A percentile compares a stretch with the other conserved stretches of the same genome.
Evolutionary conservation across 2,113 vertebrate genomes (phyloP).

Genomic region (Triplophysa tibetana): DNA sequence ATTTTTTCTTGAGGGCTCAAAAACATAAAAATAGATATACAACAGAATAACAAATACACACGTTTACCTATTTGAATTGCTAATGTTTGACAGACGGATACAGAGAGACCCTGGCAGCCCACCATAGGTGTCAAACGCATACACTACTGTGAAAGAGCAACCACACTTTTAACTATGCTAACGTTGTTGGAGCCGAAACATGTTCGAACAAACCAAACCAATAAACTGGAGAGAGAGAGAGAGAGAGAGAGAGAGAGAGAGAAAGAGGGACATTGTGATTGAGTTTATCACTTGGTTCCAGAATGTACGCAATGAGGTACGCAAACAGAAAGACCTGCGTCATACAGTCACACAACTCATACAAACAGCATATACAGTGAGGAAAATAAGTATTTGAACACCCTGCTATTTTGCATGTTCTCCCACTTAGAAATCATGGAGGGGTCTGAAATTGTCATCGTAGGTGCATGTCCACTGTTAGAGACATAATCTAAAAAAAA

Average conservation of each 20-base stretch:
- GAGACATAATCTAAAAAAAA: no score
- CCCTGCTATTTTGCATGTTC: no score
- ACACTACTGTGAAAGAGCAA: conserved; percentile 12
- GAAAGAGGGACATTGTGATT: background rate
- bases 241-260: conserved; percentile 7
- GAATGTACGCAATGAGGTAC: no score
- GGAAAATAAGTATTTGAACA: no score
- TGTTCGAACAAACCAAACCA: background rate
- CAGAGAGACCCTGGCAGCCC: conserved; percentile 44
- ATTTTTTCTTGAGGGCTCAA: background rate
- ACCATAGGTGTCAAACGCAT: conserved; percentile 42
- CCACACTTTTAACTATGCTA: background rate
- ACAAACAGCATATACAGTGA: no score
- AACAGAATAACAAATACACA: conserved; percentile 44
- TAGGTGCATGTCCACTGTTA: no score
- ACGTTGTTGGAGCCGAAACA: background rate
- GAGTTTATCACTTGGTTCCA: no score
- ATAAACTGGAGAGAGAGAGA: background rate
- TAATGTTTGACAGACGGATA: conserved; percentile 60
- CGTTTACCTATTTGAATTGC: conserved; percentile 58
- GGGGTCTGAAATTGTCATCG: no score
- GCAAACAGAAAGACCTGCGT: background rate
- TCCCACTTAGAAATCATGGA: no score
- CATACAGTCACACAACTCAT: background rate
- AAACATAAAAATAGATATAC: background rate